These are phyloP conservation scores for Deroplatys truncata DNA, from an alignment of 2,888 invertebrate genomes.

Conservation along the genomic window DNA sequence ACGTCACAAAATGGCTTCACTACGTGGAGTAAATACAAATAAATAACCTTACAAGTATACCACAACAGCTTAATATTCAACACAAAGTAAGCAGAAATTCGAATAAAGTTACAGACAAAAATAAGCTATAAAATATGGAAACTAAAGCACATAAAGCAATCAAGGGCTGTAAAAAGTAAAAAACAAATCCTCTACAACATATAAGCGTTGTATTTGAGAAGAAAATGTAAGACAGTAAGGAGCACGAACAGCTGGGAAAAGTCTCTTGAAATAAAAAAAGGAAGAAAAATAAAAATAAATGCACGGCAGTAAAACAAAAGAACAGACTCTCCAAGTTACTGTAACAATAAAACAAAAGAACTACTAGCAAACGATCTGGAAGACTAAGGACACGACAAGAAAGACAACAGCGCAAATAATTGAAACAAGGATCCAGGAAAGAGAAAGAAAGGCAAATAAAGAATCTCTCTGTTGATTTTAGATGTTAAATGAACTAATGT, in stretches of 20 bases:
- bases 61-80: too few species aligned
- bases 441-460: not conserved
- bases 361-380: not conserved
- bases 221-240: not conserved
- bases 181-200: not conserved
- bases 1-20: too few species aligned
- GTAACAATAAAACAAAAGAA: not conserved
- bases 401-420: not conserved
- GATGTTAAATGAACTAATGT: not conserved
- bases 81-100: too few species aligned
- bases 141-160: not conserved
- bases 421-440: not conserved
- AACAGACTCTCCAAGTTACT: not conserved
- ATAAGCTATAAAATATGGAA: not conserved
- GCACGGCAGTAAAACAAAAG: not conserved
- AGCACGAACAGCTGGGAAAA: not conserved
- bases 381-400: not conserved
- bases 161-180: not conserved
- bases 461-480: not conserved
- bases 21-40: too few species aligned
- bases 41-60: too few species aligned
- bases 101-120: not conserved
- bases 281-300: not conserved
- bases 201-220: too few species aligned
- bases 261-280: not conserved